phyloP scores from a whole-genome alignment of 2,113 vertebrate genomes.

The Serilophus lunatus region DNA sequence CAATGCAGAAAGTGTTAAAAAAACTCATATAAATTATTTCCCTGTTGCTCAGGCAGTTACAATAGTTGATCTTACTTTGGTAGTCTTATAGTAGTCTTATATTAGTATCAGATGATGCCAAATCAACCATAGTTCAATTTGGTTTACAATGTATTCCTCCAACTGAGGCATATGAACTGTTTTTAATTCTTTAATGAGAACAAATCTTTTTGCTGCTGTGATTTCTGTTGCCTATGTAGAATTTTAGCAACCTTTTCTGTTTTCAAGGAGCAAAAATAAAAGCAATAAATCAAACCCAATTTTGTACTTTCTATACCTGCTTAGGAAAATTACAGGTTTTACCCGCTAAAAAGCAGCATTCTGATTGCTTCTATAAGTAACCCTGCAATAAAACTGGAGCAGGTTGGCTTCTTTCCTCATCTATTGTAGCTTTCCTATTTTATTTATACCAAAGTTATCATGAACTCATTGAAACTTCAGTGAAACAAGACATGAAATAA shows the following conservation, averaged over 20 bases:
- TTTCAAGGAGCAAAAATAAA: neutral
- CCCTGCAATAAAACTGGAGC: neutral
- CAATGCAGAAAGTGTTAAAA: neutral
- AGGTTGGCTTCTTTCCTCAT: neutral
- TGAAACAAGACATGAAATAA: neutral
- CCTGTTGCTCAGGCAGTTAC: neutral
- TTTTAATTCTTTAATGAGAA: neutral
- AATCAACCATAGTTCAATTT: neutral
- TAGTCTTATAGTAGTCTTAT: neutral
- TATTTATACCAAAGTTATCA: neutral
- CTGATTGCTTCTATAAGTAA: neutral
- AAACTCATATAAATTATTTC: neutral
- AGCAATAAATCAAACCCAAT: neutral
- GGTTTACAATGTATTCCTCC: neutral
- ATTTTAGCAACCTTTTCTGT: neutral
- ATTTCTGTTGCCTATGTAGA: neutral
- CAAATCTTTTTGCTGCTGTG: neutral
- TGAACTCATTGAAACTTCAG: neutral
- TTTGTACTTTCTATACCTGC: neutral
- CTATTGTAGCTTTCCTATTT: neutral
- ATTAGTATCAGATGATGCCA: neutral
- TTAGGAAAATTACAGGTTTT: neutral
- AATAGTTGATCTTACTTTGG: neutral
- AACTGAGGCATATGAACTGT: neutral
- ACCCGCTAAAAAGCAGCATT: neutral